Evolutionary conservation across 2,888 invertebrate genomes (phyloP).

Genomic region (Sabatieria punctata): DNA sequence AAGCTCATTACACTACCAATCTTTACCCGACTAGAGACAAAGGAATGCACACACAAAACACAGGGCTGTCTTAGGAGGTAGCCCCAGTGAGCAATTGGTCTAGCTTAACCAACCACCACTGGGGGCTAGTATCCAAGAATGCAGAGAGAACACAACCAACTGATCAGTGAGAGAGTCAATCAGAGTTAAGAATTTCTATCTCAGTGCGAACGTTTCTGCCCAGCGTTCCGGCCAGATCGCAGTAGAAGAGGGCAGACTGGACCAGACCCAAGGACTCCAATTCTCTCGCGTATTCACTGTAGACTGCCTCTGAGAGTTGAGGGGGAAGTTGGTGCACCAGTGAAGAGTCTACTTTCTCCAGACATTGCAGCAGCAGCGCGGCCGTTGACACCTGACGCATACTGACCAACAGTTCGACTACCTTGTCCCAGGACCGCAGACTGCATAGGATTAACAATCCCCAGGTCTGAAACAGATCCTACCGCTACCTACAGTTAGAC

Average conservation of each 20-base stretch:
- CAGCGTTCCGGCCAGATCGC: neutral
- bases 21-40: too few species aligned
- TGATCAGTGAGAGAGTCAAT: too few species aligned
- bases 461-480: slow-evolving; percentile 11
- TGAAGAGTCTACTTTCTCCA: neutral
- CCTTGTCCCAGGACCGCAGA: slow-evolving; percentile 38
- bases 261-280: neutral
- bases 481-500: too few species aligned
- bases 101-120: too few species aligned
- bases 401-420: slow-evolving; percentile 35
- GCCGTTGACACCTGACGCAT: slow-evolving; percentile 36
- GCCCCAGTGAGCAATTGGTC: too few species aligned
- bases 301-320: slow-evolving; percentile 12
- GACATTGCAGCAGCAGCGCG: slow-evolving; percentile 30
- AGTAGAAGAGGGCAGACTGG: too few species aligned
- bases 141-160: too few species aligned
- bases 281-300: neutral
- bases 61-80: too few species aligned
- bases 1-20: too few species aligned
- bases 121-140: too few species aligned
- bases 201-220: neutral
- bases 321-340: neutral
- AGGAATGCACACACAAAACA: too few species aligned
- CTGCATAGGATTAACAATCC: slow-evolving; percentile 37
- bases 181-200: too few species aligned